Conservation (phyloP, 1,140 invertebrate species). For the Saxidomus purpurata region DNA sequence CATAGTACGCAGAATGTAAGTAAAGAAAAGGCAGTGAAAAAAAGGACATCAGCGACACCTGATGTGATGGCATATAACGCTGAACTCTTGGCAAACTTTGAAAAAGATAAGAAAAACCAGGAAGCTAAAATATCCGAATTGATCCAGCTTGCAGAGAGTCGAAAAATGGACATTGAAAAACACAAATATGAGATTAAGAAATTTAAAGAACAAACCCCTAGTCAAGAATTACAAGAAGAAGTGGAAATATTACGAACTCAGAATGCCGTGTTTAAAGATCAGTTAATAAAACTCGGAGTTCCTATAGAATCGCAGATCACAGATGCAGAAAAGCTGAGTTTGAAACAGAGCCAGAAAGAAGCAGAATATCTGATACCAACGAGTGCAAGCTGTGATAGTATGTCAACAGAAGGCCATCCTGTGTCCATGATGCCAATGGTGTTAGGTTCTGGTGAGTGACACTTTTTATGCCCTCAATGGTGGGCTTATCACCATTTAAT, state of each 20-base stretch:
- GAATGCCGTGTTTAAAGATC: slow-evolving; percentile 82
- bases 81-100: slow-evolving; percentile 86
- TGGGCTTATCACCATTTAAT: no score
- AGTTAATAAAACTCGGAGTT: slow-evolving; percentile 83
- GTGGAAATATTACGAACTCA: slow-evolving; percentile 81
- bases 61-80: slow-evolving; percentile 87
- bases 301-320: slow-evolving; percentile 84
- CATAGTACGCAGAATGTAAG: slow-evolving; percentile 85
- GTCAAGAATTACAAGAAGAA: slow-evolving; percentile 81
- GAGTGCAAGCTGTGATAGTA: slow-evolving; percentile 81
- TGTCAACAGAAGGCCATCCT: slow-evolving; percentile 76
- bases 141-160: slow-evolving; percentile 83
- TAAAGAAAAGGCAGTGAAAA: slow-evolving; percentile 80
- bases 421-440: slow-evolving; percentile 59
- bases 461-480: neutral
- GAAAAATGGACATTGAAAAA: slow-evolving; percentile 86
- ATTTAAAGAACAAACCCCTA: slow-evolving; percentile 79
- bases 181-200: slow-evolving; percentile 83
- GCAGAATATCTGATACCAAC: slow-evolving; percentile 68
- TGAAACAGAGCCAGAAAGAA: slow-evolving; percentile 71
- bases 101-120: slow-evolving; percentile 85
- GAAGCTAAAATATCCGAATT: slow-evolving; percentile 85
- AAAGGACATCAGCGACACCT: slow-evolving; percentile 83
- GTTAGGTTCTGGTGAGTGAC: slow-evolving; percentile 35
- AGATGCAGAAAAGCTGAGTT: slow-evolving; percentile 83